phyloP scores from a whole-genome alignment of 2,888 invertebrate species.

The Lycophotia porphyrea region DNA sequence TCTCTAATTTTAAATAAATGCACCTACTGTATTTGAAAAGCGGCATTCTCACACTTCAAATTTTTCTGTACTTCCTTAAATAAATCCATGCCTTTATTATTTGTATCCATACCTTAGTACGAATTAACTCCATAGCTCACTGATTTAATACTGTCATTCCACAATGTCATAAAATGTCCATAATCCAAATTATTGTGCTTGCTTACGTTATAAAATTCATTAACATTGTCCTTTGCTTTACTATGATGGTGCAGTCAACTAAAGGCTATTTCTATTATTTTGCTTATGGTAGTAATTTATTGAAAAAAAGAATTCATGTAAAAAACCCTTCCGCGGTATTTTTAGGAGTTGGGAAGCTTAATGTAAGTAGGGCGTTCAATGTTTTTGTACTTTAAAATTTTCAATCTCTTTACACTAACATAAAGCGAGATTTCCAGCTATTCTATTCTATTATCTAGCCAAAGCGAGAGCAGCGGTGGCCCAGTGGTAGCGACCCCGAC shows the following conservation, averaged over 20 bases:
- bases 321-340: slow-evolving; percentile 56
- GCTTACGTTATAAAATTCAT: slow-evolving; percentile 47
- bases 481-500: too few relatives aligned
- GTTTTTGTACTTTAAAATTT: neutral
- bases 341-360: slow-evolving; percentile 44
- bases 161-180: slow-evolving; percentile 35
- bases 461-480: too few relatives aligned
- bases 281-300: slow-evolving; percentile 59
- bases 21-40: too few relatives aligned
- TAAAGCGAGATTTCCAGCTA: neutral
- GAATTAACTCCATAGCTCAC: neutral
- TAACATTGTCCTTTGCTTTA: slow-evolving; percentile 40
- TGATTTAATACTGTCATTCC: slow-evolving; percentile 2
- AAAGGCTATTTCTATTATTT: slow-evolving; percentile 54
- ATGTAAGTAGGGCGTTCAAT: slow-evolving; percentile 43
- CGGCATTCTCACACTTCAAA: too few relatives aligned
- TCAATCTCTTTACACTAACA: neutral
- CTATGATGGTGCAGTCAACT: slow-evolving; percentile 32
- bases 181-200: slow-evolving; percentile 44
- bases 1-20: neutral
- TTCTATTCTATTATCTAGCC: too few relatives aligned
- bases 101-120: neutral
- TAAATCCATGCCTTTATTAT: neutral
- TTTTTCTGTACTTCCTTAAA: neutral
- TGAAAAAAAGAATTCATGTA: slow-evolving; percentile 50